phyloP scores from a whole-genome alignment of 1,140 invertebrate species.

The Pogonomyrmex californicus region DNA sequence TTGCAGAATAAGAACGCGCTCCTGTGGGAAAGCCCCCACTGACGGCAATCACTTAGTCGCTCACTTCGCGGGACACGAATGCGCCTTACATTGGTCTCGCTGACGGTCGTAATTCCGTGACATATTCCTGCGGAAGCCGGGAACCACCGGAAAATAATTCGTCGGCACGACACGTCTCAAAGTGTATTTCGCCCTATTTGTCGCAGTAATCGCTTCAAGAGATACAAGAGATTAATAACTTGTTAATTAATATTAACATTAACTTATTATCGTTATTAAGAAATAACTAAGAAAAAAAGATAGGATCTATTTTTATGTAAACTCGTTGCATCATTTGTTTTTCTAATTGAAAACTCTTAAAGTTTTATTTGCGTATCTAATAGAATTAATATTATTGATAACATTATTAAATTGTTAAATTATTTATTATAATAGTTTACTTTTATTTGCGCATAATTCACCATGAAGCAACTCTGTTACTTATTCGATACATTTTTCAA shows the following conservation, averaged over 20 bases:
- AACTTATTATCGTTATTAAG: neutral
- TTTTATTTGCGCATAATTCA: slow-evolving; percentile 24
- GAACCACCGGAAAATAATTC: slow-evolving; percentile 45
- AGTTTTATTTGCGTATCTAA: neutral
- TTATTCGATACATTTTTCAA: neutral
- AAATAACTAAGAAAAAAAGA: neutral
- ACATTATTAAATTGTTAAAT: neutral
- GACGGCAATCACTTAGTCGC: slow-evolving; percentile 68
- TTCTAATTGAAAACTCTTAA: neutral
- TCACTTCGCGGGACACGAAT: slow-evolving; percentile 52
- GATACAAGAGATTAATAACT: too few species aligned
- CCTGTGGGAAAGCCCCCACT: slow-evolving; percentile 69
- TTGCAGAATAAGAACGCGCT: slow-evolving; percentile 80
- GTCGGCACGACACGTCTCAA: slow-evolving; percentile 1
- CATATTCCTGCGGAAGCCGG: slow-evolving; percentile 40
- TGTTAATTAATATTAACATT: neutral
- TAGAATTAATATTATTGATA: neutral
- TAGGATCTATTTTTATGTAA: neutral
- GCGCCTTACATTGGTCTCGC: slow-evolving; percentile 55
- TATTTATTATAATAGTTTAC: neutral
- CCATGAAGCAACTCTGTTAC: slow-evolving; percentile 1
- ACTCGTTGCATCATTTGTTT: neutral
- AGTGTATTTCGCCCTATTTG: neutral
- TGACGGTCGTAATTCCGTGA: slow-evolving; percentile 55
- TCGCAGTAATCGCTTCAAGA: neutral